Conservation (phyloP, 2,888 invertebrate genomes). For the Xestoiulus laeticollis region DNA sequence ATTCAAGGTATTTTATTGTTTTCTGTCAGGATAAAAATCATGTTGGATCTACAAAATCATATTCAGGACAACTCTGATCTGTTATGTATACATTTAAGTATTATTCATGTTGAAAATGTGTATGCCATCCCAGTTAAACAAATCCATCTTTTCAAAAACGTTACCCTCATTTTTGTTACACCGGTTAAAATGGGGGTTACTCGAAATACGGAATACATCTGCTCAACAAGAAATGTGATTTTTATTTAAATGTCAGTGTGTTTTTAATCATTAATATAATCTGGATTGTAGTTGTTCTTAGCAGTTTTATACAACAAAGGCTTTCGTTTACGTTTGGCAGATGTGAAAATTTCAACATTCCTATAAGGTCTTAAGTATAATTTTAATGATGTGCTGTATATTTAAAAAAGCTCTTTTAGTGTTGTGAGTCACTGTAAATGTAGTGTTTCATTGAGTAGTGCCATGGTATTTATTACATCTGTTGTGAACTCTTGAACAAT, state of each 20-base stretch:
- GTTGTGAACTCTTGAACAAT: not conserved
- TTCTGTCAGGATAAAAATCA: not conserved
- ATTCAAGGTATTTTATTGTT: not conserved
- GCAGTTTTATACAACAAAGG: not conserved
- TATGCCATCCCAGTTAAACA: not conserved
- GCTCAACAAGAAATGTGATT: slow-evolving; percentile 16
- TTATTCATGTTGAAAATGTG: not conserved
- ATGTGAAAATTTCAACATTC: not conserved
- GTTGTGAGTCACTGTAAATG: not conserved
- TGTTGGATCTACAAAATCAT: not conserved
- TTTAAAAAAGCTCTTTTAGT: not conserved
- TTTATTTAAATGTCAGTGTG: not conserved
- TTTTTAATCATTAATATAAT: not conserved
- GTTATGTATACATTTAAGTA: not conserved
- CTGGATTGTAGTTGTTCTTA: not conserved
- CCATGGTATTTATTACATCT: not conserved
- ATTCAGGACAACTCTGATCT: not conserved
- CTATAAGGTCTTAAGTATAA: not conserved
- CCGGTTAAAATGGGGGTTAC: not conserved
- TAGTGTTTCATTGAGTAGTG: not conserved
- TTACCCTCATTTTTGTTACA: not conserved
- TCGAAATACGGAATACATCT: not conserved
- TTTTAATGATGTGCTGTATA: slow-evolving; percentile 8
- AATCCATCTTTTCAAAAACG: not conserved
- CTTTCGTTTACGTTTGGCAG: not conserved